A percentile compares a stretch with the other conserved stretches of the same genome.
Evolutionary conservation across 2,797 vertebrate genomes (phyloP).

Genomic region (Austrolebias charrua): DNA sequence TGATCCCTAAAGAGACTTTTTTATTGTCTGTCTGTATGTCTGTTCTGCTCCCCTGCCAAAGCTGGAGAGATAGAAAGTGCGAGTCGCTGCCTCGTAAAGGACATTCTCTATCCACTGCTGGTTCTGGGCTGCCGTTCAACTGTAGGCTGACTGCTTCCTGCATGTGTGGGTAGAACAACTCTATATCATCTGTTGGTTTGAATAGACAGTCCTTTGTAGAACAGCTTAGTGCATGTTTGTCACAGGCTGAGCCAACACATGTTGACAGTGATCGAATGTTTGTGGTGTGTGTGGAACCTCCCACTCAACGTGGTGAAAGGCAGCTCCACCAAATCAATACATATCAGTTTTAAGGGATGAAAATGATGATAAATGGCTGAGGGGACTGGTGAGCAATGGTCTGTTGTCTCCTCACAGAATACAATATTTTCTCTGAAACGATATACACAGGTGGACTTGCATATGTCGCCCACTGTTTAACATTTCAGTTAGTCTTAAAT

Average conservation of each 20-base stretch:
- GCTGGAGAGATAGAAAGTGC: conserved; percentile 49
- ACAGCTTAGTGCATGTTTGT: conserved; percentile 63
- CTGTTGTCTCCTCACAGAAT: conserved; percentile 20
- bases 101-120: conserved; percentile 57
- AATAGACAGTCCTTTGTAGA: conserved; percentile 63
- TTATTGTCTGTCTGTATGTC: conserved; percentile 62
- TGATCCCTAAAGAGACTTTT: conserved; percentile 59
- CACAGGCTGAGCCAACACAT: conserved; percentile 61
- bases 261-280: conserved; percentile 75
- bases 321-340: conserved; percentile 61
- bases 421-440: conserved; percentile 11
- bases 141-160: conserved; percentile 68
- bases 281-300: conserved; percentile 60
- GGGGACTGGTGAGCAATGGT: conserved; percentile 46
- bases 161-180: conserved; percentile 68
- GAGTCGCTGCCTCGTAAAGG: conserved; percentile 64
- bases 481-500: conserved; percentile 42
- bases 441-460: conserved; percentile 23
- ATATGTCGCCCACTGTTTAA: conserved; percentile 24
- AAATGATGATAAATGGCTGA: conserved; percentile 64
- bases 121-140: conserved; percentile 72
- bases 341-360: conserved; percentile 56
- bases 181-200: conserved; percentile 67
- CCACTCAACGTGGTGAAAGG: conserved; percentile 61
- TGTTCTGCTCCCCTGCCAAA: conserved; percentile 58